phyloP scores from a whole-genome alignment of 2,888 invertebrate species.

The Trissolcus brochymenae region DNA sequence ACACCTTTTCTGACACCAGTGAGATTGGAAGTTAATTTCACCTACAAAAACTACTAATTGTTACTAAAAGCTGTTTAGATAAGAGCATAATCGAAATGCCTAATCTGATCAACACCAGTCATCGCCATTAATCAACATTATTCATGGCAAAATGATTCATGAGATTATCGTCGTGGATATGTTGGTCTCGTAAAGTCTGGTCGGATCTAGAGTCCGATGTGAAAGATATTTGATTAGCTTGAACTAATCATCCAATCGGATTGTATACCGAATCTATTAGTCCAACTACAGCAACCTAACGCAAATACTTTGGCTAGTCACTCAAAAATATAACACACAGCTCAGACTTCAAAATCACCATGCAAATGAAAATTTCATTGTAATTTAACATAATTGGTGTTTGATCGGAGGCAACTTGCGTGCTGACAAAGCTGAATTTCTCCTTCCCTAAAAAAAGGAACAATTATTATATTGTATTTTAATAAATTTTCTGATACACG shows the following conservation, averaged over 20 bases:
- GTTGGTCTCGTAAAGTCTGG: conserved; percentile 22
- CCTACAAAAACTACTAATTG: too few species aligned
- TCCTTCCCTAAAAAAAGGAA: too few species aligned
- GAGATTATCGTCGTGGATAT: conserved; percentile 24
- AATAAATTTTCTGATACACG: too few species aligned
- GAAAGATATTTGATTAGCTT: conserved; percentile 24
- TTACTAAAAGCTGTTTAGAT: conserved; percentile 13
- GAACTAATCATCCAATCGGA: conserved; percentile 26
- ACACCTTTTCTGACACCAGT: too few species aligned
- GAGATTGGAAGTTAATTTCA: too few species aligned
- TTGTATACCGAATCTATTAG: neutral
- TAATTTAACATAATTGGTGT: too few species aligned
- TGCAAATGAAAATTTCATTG: too few species aligned
- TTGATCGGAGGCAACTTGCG: too few species aligned
- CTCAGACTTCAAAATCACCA: too few species aligned
- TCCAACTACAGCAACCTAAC: neutral
- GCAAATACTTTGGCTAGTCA: neutral
- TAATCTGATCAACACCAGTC: conserved; percentile 31
- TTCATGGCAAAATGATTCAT: conserved; percentile 34
- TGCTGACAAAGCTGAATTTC: too few species aligned
- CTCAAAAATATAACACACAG: too few species aligned
- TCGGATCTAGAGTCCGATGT: conserved; percentile 13
- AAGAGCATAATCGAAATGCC: conserved; percentile 20
- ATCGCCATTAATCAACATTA: conserved; percentile 39
- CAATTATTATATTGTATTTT: too few species aligned